Conservation (phyloP, 2,113 vertebrate genomes). For the Columba janthina region DNA sequence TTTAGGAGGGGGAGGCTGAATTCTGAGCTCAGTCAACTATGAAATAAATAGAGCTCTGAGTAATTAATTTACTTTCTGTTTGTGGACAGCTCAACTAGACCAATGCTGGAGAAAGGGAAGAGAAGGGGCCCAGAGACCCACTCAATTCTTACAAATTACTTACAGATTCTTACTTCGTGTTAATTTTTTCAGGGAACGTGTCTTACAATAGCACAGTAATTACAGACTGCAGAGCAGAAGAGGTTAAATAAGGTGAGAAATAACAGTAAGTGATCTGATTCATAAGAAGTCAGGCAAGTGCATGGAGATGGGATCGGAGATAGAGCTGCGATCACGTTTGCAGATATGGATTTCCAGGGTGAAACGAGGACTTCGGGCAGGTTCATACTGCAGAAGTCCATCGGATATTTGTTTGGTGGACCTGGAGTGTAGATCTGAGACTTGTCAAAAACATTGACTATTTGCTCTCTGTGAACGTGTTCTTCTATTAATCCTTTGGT, state of each 20-base stretch:
- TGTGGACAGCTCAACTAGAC: accelerated
- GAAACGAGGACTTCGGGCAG: neutral
- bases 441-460: neutral
- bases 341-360: neutral
- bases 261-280: neutral
- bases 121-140: accelerated
- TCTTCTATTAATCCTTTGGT: accelerated
- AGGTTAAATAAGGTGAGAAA: neutral
- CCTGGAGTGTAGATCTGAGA: neutral
- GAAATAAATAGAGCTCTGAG: neutral
- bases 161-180: no score
- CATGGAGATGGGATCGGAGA: neutral
- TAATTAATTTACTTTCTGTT: neutral
- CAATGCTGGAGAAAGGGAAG: accelerated
- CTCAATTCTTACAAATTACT: neutral
- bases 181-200: neutral
- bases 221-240: neutral
- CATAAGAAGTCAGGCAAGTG: neutral
- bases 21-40: neutral
- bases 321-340: accelerated
- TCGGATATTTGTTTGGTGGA: accelerated
- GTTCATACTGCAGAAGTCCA: accelerated
- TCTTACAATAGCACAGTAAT: neutral
- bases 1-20: neutral
- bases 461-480: neutral